phyloP scores from a whole-genome alignment of 2,797 vertebrate genomes.

The Pogoniulus pusillus region DNA sequence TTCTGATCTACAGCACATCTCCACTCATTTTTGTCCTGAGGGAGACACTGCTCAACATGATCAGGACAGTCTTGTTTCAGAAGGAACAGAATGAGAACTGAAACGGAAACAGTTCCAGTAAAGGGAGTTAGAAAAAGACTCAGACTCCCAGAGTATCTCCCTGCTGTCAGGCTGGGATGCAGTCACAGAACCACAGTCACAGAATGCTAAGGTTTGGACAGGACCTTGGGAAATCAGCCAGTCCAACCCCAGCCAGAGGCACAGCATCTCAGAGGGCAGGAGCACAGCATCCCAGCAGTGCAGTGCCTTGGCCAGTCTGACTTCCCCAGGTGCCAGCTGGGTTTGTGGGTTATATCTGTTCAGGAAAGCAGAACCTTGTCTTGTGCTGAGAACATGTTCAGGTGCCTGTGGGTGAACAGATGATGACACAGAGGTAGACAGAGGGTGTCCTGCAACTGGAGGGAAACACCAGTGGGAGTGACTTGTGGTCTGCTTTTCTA shows the following conservation, averaged over 20 bases:
- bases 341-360: not conserved
- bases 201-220: too few species aligned
- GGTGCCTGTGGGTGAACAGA: not conserved
- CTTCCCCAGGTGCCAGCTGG: not conserved
- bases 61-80: not conserved
- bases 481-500: slow-evolving; percentile 18
- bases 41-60: not conserved
- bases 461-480: not conserved
- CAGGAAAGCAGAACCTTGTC: not conserved
- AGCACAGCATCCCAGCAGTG: not conserved
- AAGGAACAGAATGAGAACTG: not conserved
- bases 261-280: too few species aligned
- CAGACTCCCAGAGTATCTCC: not conserved
- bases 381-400: not conserved
- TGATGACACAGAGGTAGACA: not conserved
- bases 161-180: not conserved
- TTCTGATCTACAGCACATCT: not conserved
- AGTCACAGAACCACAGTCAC: not conserved
- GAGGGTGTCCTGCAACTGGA: not conserved
- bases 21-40: not conserved
- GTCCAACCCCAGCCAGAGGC: too few species aligned
- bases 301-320: not conserved
- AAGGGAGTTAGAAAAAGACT: not conserved
- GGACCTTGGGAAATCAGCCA: too few species aligned
- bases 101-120: not conserved